These are phyloP conservation scores for Rhagium mordax DNA, from an alignment of 2,888 invertebrate species.

Conservation along the genomic window DNA sequence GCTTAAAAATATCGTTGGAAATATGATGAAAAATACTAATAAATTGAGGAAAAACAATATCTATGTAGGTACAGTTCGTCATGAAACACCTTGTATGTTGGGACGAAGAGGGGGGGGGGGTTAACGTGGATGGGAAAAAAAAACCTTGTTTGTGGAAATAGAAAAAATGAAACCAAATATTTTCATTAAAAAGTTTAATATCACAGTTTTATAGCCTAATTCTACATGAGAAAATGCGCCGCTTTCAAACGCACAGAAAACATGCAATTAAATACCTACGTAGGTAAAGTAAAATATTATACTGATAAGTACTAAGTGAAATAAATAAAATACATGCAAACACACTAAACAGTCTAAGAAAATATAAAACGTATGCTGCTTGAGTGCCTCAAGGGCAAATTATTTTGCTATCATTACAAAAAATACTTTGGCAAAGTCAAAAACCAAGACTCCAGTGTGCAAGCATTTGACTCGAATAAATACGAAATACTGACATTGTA, in stretches of 20 bases:
- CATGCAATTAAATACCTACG: neutral
- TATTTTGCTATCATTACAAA: neutral
- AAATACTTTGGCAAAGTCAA: conserved; percentile 22
- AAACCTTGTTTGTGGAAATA: too few species aligned
- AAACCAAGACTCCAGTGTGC: neutral
- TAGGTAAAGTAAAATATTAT: neutral
- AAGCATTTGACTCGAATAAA: neutral
- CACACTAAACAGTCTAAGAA: conserved; percentile 4
- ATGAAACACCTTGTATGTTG: too few species aligned
- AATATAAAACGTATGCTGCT: conserved; percentile 27
- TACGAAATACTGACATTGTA: conserved; percentile 17
- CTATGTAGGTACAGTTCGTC: too few species aligned
- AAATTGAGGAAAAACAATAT: too few species aligned
- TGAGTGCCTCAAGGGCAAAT: neutral
- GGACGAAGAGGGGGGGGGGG: too few species aligned
- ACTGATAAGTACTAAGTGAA: conserved; percentile 7
- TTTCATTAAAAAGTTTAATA: conserved; percentile 14
- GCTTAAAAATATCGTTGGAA: too few species aligned
- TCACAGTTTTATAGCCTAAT: conserved; percentile 21
- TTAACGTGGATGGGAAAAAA: too few species aligned
- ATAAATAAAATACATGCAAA: conserved; percentile 30
- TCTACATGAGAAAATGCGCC: conserved; percentile 9
- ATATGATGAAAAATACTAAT: too few species aligned
- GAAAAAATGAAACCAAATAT: neutral
- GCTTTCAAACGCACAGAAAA: neutral